Evolutionary conservation across 2,797 vertebrate genomes (phyloP), one percentile per base, ranked within the genome.

Genomic region (Rhodeus uyekii): DNA sequence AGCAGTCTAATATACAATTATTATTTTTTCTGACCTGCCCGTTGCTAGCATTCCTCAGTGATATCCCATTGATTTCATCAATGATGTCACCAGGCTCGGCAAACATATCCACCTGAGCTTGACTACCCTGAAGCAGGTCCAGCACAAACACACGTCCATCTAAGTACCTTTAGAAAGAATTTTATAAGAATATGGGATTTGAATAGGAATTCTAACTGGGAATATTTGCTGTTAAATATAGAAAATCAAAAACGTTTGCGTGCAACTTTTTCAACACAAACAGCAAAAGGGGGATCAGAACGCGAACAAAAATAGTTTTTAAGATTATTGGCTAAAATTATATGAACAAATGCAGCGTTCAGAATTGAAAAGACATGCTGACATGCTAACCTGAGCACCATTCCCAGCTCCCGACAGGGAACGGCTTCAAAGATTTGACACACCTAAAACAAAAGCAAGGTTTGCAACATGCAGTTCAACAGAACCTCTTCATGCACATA

Each of bases 61-160:
- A 97, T 64, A 89, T 93, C n/a, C 95, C 95, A 0, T 94, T 96
- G 90, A 96, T 95, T 87, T 96, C 95, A 5, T 96, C 95, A 0
- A 97, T 95, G 83, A 96, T 83, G 58, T 97, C 95, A 2, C 95
- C 94, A 0, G 91, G 91, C 86, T 89, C 87, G 76, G 94, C 89
- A 65, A 94, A 94, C 85, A 92, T 89, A 9, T 96, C 94, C 8
- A 91, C 92, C 55, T 94, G 90, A 0, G 93, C 95, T 89, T 97
- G 96, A 87, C 94, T 92, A 22, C 91, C 91, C 0, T 93, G 91
- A 29, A 92, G 88, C 82, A 96, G 90, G 46, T 95, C 87, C 0
- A 93, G 88, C 83, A 96, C 91, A 81, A 96, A 95, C 65, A 95
- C 93, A 0, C 94, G 92, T 4, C 94, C 92, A 0, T 93, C 92